Evolutionary conservation across 2,888 invertebrate species (phyloP), one percentile per base, ranked within the genome.

Genomic region (Nineta flava): DNA sequence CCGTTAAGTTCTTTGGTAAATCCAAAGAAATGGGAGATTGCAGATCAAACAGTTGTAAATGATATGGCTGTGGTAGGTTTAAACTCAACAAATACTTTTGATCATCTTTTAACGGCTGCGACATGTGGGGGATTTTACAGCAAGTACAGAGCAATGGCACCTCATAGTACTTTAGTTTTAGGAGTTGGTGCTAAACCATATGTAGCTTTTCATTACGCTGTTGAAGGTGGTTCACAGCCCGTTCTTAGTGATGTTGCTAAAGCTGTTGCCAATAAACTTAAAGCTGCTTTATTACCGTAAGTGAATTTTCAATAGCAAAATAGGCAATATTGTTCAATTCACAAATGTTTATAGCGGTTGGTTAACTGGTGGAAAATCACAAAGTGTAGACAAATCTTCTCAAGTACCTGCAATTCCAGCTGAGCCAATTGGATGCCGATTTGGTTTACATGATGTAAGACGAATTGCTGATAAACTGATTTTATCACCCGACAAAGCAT

Each of bases 171-270:
- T 16, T 69, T 88, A 46, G 80, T 90, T 35, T 64, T 91, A 41
- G 82, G 83, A 9, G 79, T 80, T 9, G 95, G 95, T 1, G 74
- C 77, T 6, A 79, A 82, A 52, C 95, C 95, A 0, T 95, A 82
- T 66, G 64, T 91, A 51, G 90, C 87, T 1, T 92, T 91, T 66
- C 92, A 91, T 66, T 87, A 85, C 66, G 91, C 90, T 6, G 71
- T 90, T 49, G 94, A 95, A 74, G 93, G 92, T 17, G 83, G 82
- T 49, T 73, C 83, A 15, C 84, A 84, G 31, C 87, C 87, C 0
- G 76, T 85, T 12, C 70, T 95, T 12, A 82, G 87, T 47, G 93
- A 94, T 63, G 90, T 95, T n/a, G 93, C 93, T 0, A 82, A 87
- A 62, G 92, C 88, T 49, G 87, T 94, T 47, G 92, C 92, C 2